Conservation (phyloP, 2,888 invertebrate genomes). For the Cheilosia impressa region DNA sequence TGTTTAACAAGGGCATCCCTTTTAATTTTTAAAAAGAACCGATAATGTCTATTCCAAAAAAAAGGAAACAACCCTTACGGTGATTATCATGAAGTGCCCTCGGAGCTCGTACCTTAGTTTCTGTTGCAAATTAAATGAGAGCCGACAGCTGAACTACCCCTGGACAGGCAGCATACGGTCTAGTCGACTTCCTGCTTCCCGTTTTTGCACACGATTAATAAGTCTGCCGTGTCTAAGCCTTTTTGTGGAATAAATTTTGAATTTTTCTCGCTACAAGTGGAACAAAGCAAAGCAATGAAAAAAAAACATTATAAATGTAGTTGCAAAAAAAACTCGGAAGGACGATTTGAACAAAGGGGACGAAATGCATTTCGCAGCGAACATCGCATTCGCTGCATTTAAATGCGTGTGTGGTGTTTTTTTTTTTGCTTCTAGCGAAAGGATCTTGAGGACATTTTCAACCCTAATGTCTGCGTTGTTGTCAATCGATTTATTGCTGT, state of each 20-base stretch:
- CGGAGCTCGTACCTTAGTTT: not conserved
- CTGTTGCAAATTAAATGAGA: conserved; percentile 30
- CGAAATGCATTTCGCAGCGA: conserved; percentile 6
- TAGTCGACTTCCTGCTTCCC: conserved; percentile 67
- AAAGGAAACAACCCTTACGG: too few species aligned
- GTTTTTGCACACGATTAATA: conserved; percentile 56
- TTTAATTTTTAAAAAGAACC: too few species aligned
- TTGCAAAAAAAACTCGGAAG: conserved; percentile 13
- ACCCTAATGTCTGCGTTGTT: too few species aligned
- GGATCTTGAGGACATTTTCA: too few species aligned
- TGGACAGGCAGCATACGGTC: conserved; percentile 51
- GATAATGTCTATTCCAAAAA: too few species aligned
- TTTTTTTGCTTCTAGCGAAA: not conserved
- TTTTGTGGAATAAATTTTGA: not conserved
- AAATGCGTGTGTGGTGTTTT: not conserved
- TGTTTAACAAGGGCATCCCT: too few species aligned
- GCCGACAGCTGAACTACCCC: conserved; percentile 57
- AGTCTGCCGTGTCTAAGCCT: not conserved
- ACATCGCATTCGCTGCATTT: conserved; percentile 26
- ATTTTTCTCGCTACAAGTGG: not conserved
- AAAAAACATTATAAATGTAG: conserved; percentile 7
- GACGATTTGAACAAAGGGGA: conserved; percentile 23
- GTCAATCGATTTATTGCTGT: too few species aligned
- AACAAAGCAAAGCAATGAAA: not conserved
- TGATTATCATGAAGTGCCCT: too few species aligned